Percentiles rank a stretch among this genome's conserved stretches.
Evolutionary conservation across 2,888 invertebrate species (phyloP).

Genomic region (Drosophila borealis): DNA sequence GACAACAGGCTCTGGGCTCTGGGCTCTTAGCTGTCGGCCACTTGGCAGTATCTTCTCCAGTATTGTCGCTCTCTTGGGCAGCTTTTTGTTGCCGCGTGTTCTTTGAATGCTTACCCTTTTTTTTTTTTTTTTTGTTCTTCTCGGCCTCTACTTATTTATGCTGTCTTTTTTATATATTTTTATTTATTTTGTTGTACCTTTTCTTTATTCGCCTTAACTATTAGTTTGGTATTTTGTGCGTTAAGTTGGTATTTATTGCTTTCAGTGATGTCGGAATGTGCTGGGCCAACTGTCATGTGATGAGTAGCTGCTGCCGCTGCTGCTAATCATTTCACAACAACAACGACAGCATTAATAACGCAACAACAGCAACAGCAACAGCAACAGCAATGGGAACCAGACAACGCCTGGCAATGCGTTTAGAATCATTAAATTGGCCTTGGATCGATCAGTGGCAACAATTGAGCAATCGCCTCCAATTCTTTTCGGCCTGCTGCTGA

Average conservation of each 20-base stretch:
- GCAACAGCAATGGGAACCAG: slow-evolving; percentile 53
- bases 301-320: slow-evolving; percentile 61
- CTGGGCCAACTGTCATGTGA: slow-evolving; percentile 67
- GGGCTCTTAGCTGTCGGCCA: slow-evolving; percentile 16
- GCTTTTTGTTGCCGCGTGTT: slow-evolving; percentile 31
- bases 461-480: slow-evolving; percentile 54
- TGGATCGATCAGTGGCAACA: slow-evolving; percentile 29
- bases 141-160: slow-evolving; percentile 9
- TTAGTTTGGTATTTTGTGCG: slow-evolving; percentile 83
- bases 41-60: slow-evolving; percentile 34
- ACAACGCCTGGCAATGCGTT: slow-evolving; percentile 52
- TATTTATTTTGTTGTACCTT: slow-evolving; percentile 13
- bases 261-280: slow-evolving; percentile 82
- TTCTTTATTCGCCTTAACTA: slow-evolving; percentile 72
- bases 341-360: slow-evolving; percentile 44
- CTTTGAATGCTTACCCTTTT: slow-evolving; percentile 19
- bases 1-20: slow-evolving; percentile 13
- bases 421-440: slow-evolving; percentile 69
- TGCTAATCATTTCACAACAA: slow-evolving; percentile 75
- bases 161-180: slow-evolving; percentile 25
- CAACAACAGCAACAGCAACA: slow-evolving; percentile 32
- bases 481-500: not conserved
- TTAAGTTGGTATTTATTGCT: slow-evolving; percentile 84
- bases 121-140: slow-evolving; percentile 14
- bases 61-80: slow-evolving; percentile 49